These are phyloP conservation scores for Neria commutata DNA, from an alignment of 2,888 invertebrate species.

Conservation along the genomic window DNA sequence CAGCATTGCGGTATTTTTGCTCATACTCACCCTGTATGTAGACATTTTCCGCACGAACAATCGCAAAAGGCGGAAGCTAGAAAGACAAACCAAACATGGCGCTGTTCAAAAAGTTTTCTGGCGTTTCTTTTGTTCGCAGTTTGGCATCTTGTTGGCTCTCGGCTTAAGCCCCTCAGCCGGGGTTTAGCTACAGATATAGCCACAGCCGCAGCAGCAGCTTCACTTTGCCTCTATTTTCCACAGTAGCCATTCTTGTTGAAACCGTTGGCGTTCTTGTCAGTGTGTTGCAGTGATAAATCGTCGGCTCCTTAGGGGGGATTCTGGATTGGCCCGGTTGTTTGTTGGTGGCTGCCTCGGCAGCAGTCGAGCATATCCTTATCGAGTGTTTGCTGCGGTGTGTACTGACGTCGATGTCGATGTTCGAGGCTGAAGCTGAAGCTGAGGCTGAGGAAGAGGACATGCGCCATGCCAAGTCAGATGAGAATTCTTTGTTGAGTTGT, in stretches of 20 bases:
- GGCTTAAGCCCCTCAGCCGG: constrained; percentile 51
- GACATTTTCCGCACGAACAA: constrained; percentile 18
- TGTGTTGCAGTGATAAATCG: constrained; percentile 1
- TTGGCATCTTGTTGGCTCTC: constrained; percentile 47
- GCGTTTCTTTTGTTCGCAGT: constrained; percentile 41
- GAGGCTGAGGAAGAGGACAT: neutral
- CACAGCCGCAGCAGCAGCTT: neutral
- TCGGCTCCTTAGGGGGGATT: no score
- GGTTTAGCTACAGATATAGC: constrained; percentile 23
- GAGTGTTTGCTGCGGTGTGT: constrained; percentile 7
- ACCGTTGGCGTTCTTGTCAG: constrained; percentile 23
- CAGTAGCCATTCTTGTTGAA: constrained; percentile 24
- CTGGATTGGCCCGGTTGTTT: neutral
- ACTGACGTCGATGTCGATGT: neutral
- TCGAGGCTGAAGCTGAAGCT: neutral
- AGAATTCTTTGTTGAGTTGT: constrained; percentile 30
- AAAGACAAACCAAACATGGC: constrained; percentile 61
- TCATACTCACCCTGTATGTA: neutral
- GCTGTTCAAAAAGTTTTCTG: constrained; percentile 35
- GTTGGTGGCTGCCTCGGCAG: neutral
- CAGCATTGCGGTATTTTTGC: neutral
- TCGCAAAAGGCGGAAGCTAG: constrained; percentile 48
- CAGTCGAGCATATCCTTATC: neutral
- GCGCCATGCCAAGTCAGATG: constrained; percentile 14
- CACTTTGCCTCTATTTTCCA: constrained; percentile 14